phyloP scores from a whole-genome alignment of 2,888 invertebrate species.

The Drosophila parthenogenetica region DNA sequence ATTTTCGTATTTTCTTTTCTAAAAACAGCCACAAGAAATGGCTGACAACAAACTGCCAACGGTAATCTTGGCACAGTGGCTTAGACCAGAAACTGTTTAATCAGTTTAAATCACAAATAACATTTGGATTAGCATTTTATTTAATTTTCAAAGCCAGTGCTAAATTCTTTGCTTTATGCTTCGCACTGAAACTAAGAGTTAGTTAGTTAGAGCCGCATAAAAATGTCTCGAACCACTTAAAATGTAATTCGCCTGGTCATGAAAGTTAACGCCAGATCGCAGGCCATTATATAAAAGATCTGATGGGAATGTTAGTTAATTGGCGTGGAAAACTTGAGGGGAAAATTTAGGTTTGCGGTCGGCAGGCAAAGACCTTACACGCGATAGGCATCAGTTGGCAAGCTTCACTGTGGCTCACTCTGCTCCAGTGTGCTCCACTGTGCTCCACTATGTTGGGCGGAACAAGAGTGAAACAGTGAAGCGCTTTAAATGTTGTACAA shows the following conservation, averaged over 20 bases:
- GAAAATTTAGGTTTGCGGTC: slow-evolving; percentile 27
- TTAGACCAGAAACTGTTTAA: too few species aligned
- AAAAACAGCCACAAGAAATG: background rate
- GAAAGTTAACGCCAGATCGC: slow-evolving; percentile 28
- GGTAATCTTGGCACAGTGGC: slow-evolving; percentile 34
- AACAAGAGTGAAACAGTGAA: slow-evolving; percentile 45
- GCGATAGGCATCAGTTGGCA: slow-evolving; percentile 39
- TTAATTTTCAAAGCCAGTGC: too few species aligned
- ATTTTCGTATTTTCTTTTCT: background rate
- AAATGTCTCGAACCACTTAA: slow-evolving; percentile 25
- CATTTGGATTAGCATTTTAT: too few species aligned
- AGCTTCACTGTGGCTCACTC: slow-evolving; percentile 38
- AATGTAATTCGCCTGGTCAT: slow-evolving; percentile 19
- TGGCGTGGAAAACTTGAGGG: slow-evolving; percentile 61
- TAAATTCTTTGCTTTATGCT: background rate
- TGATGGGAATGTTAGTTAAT: slow-evolving; percentile 60
- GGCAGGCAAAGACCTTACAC: slow-evolving; percentile 29
- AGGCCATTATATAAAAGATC: slow-evolving; percentile 47
- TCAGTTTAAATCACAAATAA: too few species aligned
- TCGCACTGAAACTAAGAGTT: too few species aligned
- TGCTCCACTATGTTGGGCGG: slow-evolving; percentile 36
- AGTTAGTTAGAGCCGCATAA: background rate
- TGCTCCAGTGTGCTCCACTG: slow-evolving; percentile 17
- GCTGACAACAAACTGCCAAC: background rate
- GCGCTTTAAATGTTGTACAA: slow-evolving; percentile 38